Base-by-base conservation (phyloP, 2,113 vertebrate genomes). In the Rhipidura dahli region DNA sequence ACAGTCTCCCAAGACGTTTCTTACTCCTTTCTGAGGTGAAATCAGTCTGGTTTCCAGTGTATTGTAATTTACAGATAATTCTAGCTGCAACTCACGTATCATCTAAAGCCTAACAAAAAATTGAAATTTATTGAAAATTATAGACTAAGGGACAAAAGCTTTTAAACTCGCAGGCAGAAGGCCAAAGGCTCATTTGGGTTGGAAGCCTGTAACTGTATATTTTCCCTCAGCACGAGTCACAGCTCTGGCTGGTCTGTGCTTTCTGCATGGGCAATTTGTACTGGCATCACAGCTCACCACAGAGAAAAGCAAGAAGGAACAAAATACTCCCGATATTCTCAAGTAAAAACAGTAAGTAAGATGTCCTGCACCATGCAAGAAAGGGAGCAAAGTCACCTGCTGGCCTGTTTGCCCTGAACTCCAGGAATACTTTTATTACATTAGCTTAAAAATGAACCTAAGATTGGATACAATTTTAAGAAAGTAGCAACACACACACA, bases 281-380 rank as follows among this genome's bases (percentile, higher is more conserved):
- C 39, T 1, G 0, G 63, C 0, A 0, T 70, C 75, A 87, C 51
- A 83, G 73, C 54, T 80, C 42, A 60, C 35, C 60, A 57, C 1
- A 7, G 39, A 56, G 61, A 42, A 94, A 61, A 54, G 60, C n/a
- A 91, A 85, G 31, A 69, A 76, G 28, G 22, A 90, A 79, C 47
- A 65, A 71, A 75, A 89, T 33, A 66, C 26, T 80, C 66, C 75
- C 87, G 50, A 86, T 59, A 75, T 12, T 47, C 39, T 76, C 71
- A 89, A 65, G 44, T 54, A 69, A 76, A 70, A 37, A 57, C 2
- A 13, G 6, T 60, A 54, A 70, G 26, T 33, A 54, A 70, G 14
- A 28, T 61, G 20, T 82, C 40, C 49, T 60, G 10, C 17, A 72
- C 26, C 30, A 51, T 3, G 9, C 33, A 60, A 26, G 28, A 84